These are phyloP conservation scores for Pelmatolapia mariae DNA, from an alignment of 2,113 vertebrate genomes.

Conservation along the genomic window DNA sequence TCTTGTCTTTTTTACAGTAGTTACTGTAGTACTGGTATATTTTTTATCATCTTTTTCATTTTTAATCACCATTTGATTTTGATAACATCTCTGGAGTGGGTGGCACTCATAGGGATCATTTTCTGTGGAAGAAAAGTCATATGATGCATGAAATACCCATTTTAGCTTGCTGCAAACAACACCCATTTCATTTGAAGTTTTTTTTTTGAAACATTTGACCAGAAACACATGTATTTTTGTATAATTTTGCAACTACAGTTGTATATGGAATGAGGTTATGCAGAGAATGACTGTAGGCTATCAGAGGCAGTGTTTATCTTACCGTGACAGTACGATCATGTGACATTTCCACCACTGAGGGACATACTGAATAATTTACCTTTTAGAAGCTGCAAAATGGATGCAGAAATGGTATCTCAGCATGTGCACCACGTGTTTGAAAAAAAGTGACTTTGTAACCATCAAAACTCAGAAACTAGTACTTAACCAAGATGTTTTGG, in stretches of 20 bases:
- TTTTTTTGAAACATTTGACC: neutral
- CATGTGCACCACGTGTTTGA: slow-evolving; percentile 5
- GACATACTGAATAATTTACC: slow-evolving; percentile 63
- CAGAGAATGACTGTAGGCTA: neutral
- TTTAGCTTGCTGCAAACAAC: neutral
- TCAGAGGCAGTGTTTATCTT: slow-evolving; percentile 34
- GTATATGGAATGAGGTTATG: neutral
- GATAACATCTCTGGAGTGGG: neutral
- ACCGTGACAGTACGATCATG: slow-evolving; percentile 12
- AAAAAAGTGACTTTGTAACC: neutral
- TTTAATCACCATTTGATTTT: neutral
- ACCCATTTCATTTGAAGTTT: neutral
- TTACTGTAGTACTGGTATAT: neutral
- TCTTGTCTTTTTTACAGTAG: neutral
- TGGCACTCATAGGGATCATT: neutral
- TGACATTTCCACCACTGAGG: slow-evolving; percentile 59
- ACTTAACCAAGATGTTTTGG: neutral
- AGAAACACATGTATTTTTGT: neutral
- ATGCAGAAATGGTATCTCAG: slow-evolving; percentile 26
- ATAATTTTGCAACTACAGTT: neutral
- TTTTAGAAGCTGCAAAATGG: slow-evolving; percentile 26
- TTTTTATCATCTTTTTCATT: neutral
- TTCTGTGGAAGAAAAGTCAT: neutral
- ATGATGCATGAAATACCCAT: neutral
- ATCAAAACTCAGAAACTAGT: neutral